Percentiles rank a stretch among this genome's conserved stretches.
These are phyloP conservation scores for Ellobium chinense DNA, from an alignment of 2,888 invertebrate genomes.

Conservation along the genomic window DNA sequence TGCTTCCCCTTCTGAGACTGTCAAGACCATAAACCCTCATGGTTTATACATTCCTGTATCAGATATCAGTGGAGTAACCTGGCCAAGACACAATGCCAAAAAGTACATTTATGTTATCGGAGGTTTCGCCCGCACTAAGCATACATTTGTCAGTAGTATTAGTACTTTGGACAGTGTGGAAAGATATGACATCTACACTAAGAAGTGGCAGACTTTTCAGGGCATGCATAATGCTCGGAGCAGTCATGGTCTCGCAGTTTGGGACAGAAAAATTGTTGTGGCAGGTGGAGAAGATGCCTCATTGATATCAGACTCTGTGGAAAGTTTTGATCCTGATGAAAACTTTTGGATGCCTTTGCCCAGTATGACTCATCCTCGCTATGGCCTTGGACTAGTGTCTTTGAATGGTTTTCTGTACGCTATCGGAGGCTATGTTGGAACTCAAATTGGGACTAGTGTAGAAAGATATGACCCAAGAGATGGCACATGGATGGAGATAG, in stretches of 20 bases:
- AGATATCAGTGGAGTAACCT: conserved; percentile 68
- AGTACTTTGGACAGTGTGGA: conserved; percentile 88
- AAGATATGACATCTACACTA: conserved; percentile 82
- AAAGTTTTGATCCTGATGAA: conserved; percentile 73
- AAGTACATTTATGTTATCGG: conserved; percentile 93
- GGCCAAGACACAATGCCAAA: conserved; percentile 90
- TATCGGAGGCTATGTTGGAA: conserved; percentile 95
- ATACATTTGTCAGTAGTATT: conserved; percentile 35
- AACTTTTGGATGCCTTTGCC: conserved; percentile 81
- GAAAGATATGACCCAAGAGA: conserved; percentile 91
- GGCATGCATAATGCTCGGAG: conserved; percentile 92
- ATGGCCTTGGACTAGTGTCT: conserved; percentile 93
- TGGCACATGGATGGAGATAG: conserved; percentile 88
- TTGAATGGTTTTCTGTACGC: conserved; percentile 91
- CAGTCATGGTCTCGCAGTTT: conserved; percentile 90
- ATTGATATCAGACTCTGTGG: conserved; percentile 84
- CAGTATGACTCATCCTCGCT: conserved; percentile 81
- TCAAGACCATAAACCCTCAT: conserved; percentile 49
- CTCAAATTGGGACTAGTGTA: conserved; percentile 92
- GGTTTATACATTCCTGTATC: conserved; percentile 13
- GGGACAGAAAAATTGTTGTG: conserved; percentile 92
- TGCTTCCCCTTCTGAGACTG: conserved; percentile 63
- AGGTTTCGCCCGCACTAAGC: conserved; percentile 85
- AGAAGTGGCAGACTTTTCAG: conserved; percentile 68
- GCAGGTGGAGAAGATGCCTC: conserved; percentile 93